Evolutionary conservation across 1,140 invertebrate species (phyloP), one percentile per base, ranked within the genome.

Genomic region (Lepidurus couesii): DNA sequence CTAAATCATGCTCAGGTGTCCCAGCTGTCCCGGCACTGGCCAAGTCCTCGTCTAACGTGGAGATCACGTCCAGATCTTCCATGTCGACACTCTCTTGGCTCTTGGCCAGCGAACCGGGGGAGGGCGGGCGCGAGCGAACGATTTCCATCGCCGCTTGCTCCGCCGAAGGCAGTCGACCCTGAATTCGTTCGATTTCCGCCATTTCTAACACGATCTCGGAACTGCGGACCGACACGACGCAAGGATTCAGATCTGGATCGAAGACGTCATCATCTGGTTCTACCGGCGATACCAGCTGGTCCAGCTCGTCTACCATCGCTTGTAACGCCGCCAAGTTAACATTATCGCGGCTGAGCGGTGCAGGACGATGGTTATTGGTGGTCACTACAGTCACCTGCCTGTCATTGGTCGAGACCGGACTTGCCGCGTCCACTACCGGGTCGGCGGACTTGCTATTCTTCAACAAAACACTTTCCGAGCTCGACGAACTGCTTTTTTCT

Each of bases 221-320:
- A 45, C 45, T 75, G 10, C 53, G 53, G 21, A 65, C 53, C 6
- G 44, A 45, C 6, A 77, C 47, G 34, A 45, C 76, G 44, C 44
- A 16, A 8, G 43, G 42, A 53, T 45, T 77, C 47, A 10, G 21
- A 43, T 45, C 26, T n/a, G 76, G 47, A 77, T 77, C 26, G 7
- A 77, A 44, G 5, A 87, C 81, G 74, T 89, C 88, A 82, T 89
- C 88, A 83, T 87, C 84, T 84, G 87, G 86, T 85, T 89, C 84
- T 75, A 90, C 82, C 80, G 88, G 90, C 2, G 89, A 87, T n/a
- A 89, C 84, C 75, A 85, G 84, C 80, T 87, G 88, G n/a, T 80
- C 44, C 9, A 83, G 82, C 83, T 84, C 83, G 10, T 53, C 45
- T 13, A 44, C 43, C 44, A 53, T 44, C 16, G 76, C 26, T 47